A percentile compares a stretch with the other conserved stretches of the same genome.
These are phyloP conservation scores for Drosophila prolongata DNA, from an alignment of 2,888 invertebrate genomes.

Conservation along the genomic window DNA sequence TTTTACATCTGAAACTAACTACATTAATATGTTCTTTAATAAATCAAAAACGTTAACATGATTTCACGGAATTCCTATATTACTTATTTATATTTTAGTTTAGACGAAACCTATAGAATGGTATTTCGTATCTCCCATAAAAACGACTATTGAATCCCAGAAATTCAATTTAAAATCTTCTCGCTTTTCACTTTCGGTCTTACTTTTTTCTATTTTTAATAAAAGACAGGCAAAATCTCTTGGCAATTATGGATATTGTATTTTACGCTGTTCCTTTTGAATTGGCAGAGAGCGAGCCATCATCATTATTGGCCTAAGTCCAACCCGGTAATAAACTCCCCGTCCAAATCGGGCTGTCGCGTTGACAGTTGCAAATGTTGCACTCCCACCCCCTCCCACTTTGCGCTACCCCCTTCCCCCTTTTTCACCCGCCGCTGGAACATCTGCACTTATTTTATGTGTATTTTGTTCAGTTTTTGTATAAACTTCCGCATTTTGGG, in stretches of 20 bases:
- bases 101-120: too few species aligned
- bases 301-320: constrained; percentile 65
- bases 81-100: too few species aligned
- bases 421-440: constrained; percentile 2
- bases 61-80: too few species aligned
- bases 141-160: neutral
- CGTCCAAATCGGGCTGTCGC: constrained; percentile 58
- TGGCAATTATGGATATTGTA: constrained; percentile 27
- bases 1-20: too few species aligned
- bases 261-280: constrained; percentile 4
- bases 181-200: neutral
- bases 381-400: constrained; percentile 30
- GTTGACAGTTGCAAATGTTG: constrained; percentile 79
- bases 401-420: neutral
- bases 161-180: neutral
- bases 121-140: neutral
- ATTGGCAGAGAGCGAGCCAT: constrained; percentile 5
- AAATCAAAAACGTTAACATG: too few species aligned
- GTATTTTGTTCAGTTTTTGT: constrained; percentile 51
- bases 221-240: constrained; percentile 30
- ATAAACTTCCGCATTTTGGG: constrained; percentile 76
- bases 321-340: constrained; percentile 72
- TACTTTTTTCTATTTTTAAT: constrained; percentile 6
- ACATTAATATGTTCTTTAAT: too few species aligned
- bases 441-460: constrained; percentile 9